Base-by-base conservation (phyloP, 2,113 vertebrate genomes). In the Monopterus albus region DNA sequence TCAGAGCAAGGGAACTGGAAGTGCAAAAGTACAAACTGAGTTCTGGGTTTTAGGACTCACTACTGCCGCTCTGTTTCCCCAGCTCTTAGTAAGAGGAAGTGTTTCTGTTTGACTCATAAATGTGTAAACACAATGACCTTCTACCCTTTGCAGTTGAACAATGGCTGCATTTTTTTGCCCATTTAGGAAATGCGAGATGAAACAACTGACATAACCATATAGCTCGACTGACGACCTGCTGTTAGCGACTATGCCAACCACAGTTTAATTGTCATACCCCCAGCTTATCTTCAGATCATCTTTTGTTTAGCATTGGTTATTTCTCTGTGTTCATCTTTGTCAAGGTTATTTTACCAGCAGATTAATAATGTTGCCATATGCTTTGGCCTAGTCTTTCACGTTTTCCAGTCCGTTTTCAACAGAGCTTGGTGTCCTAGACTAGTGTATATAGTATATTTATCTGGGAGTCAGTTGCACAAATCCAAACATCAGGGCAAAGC, bases 11-110 rank as follows among this genome's bases (percentile, higher is more conserved):
- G n/a, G n/a, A n/a, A n/a, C n/a, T n/a, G n/a, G n/a, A n/a, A n/a
- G n/a, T n/a, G n/a, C n/a, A n/a, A n/a, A n/a, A n/a, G n/a, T n/a
- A n/a, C n/a, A n/a, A n/a, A n/a, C n/a, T n/a, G n/a, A n/a, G n/a
- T n/a, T n/a, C n/a, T n/a, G n/a, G n/a, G n/a, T n/a, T n/a, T n/a
- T n/a, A n/a, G n/a, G n/a, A n/a, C n/a, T n/a, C n/a, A n/a, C n/a
- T n/a, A n/a, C n/a, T n/a, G n/a, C n/a, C n/a, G n/a, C n/a, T n/a
- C n/a, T n/a, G n/a, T n/a, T n/a, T n/a, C n/a, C n/a, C n/a, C n/a
- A n/a, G n/a, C n/a, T n/a, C 8, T 31, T 60, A 35, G 52, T 57
- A 7, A 75, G 2, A 72, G 62, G 61, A 83, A 81, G 61, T 61
- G 28, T 70, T 58, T 63, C 20, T 68, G 45, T n/a, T 68, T 46